phyloP scores from a whole-genome alignment of 2,888 invertebrate species.

The Leptinotarsa haldemani region DNA sequence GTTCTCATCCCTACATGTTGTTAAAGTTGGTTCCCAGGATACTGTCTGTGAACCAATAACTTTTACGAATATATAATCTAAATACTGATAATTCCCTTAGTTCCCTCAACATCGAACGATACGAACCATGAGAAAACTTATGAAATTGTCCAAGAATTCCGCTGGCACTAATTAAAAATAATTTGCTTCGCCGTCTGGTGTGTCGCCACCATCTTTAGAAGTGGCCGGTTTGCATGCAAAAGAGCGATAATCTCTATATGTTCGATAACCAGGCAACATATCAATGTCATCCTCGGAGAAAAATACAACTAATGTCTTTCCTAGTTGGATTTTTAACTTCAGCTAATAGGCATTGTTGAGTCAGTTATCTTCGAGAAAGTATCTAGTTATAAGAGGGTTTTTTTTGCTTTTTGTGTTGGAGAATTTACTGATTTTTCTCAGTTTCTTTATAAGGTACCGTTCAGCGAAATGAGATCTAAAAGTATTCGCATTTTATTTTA shows the following conservation, averaged over 20 bases:
- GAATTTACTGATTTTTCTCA: conserved; percentile 18
- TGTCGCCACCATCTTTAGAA: conserved; percentile 29
- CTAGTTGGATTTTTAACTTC: conserved; percentile 38
- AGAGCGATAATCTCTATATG: conserved; percentile 35
- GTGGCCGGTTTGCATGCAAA: conserved; percentile 38
- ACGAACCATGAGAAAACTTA: background rate
- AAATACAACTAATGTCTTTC: conserved; percentile 42
- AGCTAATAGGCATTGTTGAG: conserved; percentile 38
- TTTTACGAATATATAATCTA: no score
- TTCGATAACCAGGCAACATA: conserved; percentile 40
- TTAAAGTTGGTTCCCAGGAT: no score
- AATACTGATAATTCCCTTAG: no score
- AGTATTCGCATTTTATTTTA: background rate
- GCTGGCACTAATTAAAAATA: conserved; percentile 8
- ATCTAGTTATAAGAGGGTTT: conserved; percentile 17
- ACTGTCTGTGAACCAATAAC: no score
- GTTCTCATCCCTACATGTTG: no score
- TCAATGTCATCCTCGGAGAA: conserved; percentile 39
- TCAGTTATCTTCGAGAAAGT: conserved; percentile 31
- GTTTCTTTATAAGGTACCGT: conserved; percentile 17
- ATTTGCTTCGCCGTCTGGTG: conserved; percentile 5
- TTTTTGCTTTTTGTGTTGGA: conserved; percentile 2
- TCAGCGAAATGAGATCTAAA: background rate
- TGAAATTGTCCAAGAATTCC: conserved; percentile 3
- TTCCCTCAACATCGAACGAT: background rate